phyloP scores from a whole-genome alignment of 1,140 invertebrate species.

The Sitodiplosis mosellana region DNA sequence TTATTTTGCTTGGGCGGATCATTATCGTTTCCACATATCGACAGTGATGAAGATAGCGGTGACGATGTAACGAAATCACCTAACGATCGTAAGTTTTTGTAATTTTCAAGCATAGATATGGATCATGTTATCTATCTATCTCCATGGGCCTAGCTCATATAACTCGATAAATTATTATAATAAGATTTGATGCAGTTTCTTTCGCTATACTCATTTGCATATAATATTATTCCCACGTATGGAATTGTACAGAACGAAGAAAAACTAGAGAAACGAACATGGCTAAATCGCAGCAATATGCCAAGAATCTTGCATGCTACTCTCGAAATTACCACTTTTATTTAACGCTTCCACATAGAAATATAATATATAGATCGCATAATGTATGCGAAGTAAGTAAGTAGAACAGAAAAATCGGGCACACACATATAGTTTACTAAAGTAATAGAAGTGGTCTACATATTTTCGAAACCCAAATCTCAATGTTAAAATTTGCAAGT shows the following conservation, averaged over 20 bases:
- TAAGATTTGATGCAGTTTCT: not conserved
- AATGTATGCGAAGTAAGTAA: not conserved
- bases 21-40: constrained; percentile 49
- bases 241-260: no score
- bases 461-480: not conserved
- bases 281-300: no score
- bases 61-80: constrained; percentile 23
- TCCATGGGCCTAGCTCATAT: not conserved
- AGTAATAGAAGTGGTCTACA: not conserved
- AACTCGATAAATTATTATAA: no score
- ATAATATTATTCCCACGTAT: not conserved
- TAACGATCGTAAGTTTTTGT: constrained; percentile 13
- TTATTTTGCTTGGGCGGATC: constrained; percentile 45
- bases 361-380: no score
- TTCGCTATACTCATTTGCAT: not conserved
- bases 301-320: no score
- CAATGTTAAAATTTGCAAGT: not conserved
- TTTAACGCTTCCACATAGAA: not conserved
- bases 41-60: constrained; percentile 48
- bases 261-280: no score
- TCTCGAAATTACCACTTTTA: no score
- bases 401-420: not conserved
- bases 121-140: not conserved
- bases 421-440: not conserved
- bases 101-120: not conserved